Percentiles rank a stretch among this genome's conserved stretches.
Evolutionary conservation across 1,140 invertebrate genomes (phyloP).

Genomic region (Drosophila gunungcola): DNA sequence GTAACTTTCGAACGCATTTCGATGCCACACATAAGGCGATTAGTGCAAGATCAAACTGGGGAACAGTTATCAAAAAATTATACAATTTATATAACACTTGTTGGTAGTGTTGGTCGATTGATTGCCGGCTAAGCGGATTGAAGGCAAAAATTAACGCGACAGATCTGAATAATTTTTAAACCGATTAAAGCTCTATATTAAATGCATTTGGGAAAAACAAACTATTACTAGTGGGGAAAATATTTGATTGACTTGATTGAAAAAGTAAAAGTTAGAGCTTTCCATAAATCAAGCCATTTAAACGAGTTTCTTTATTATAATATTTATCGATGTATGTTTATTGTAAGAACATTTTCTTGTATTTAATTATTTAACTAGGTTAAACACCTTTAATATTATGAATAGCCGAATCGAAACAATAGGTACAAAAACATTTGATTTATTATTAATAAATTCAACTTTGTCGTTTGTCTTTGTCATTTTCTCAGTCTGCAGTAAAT

Average conservation of each 20-base stretch:
- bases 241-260: not conserved
- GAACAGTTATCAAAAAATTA: conserved; percentile 37
- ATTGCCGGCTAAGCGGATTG: conserved; percentile 12
- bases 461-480: too few relatives aligned
- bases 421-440: too few relatives aligned
- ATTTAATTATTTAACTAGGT: too few relatives aligned
- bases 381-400: too few relatives aligned
- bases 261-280: not conserved
- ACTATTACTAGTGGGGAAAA: not conserved
- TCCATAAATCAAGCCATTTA: too few relatives aligned
- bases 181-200: not conserved
- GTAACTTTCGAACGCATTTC: conserved; percentile 50
- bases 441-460: too few relatives aligned
- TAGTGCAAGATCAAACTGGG: conserved; percentile 23
- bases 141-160: conserved; percentile 4
- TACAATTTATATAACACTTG: conserved; percentile 47
- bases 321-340: too few relatives aligned
- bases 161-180: conserved; percentile 17
- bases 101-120: not conserved
- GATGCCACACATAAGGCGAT: conserved; percentile 49
- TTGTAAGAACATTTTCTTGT: too few relatives aligned
- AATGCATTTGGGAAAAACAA: conserved; percentile 1
- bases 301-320: too few relatives aligned
- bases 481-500: too few relatives aligned
- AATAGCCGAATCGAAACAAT: too few relatives aligned